Base-by-base conservation (phyloP, 2,113 vertebrate genomes). In the Chaetura pelagica region DNA sequence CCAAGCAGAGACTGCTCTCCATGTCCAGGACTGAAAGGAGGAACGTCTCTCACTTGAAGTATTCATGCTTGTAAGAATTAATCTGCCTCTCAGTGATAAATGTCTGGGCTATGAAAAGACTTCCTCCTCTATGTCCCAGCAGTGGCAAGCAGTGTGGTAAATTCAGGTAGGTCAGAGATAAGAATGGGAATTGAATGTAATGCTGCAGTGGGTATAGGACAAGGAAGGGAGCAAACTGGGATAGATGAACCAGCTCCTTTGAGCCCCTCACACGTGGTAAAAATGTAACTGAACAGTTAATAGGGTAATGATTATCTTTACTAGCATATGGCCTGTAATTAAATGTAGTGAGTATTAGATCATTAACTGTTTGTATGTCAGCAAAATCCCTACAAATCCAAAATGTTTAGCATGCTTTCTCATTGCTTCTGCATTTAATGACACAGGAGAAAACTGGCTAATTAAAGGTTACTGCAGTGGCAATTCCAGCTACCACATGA, bases 391-490 rank as follows among this genome's bases (percentile, higher is more conserved):
- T 62, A 32, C 51, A 69, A 54, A 48, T 6, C 81, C 64, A 20
- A 63, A 81, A 48, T 3, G 11, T 55, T 40, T 69, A 35, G 20
- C 21, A 14, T 14, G 10, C 34, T 78, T 92, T 90, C 72, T 86
- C 26, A 32, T 17, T 9, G 27, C 34, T 80, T 57, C 64, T 92
- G 34, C 61, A 24, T 71, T 77, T 90, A 74, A 80, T 92, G 63
- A 68, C 72, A 32, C 24, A 49, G 79, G 79, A 85, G 42, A 76
- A 84, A 72, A 57, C 29, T 30, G 72, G 21, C 38, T 92, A 82
- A 94, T 89, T 72, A 77, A 89, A 92, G 86, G 86, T 80, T 52
- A 59, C 86, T 58, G 32, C 52, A 35, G 62, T 20, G n/a, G 59
- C 75, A 81, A 27, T 84, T 83, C 55, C 64, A 74, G 79, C 68